Evolutionary conservation across 1,140 invertebrate species (phyloP), one percentile per base, ranked within the genome.

Genomic region (Druon quercuslanigerum): DNA sequence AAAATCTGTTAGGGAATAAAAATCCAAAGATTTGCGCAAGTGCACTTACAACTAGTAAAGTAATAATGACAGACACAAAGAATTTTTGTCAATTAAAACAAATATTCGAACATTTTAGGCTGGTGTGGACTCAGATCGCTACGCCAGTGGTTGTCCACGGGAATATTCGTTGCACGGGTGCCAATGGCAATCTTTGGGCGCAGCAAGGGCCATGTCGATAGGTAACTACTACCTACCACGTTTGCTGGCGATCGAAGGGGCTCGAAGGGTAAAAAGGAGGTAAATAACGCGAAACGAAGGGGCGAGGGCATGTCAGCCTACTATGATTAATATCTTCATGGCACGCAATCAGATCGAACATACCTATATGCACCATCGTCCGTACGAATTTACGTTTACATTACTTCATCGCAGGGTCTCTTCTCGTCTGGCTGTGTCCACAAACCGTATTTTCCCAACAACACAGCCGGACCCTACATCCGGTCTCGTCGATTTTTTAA

Each of bases 331-430:
- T 89, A 90, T 88, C 87, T 84, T 80, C 85, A 84, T 84, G 85
- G 87, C 88, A 90, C 89, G 88, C 88, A 89, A 90, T 88, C 88
- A 85, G 87, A 89, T 89, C 88, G 83, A 84, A 87, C 86, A 83
- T 86, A 85, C 82, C 72, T 73, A 40, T 76, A 75, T 12, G 12
- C 5, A 20, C 14, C 6, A 20, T 33, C 33, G 25, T 66, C 13
- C 14, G 25, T 51, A 50, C 57, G 17, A 66, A 70, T 75, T 51
- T 17, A 75, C 56, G 12, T 74, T 56, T 73, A 50, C 72, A 12
- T 9, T 40, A 56, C 52, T 54, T 57, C 40, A 46, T 46, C 1
- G 40, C 40, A 46, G 0, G 40, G 40, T 46, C 40, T 46, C 40
- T 6, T 46, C 60, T 20, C 33, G 25, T 46, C 60, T 20, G 16